Evolutionary conservation across 2,113 vertebrate species (phyloP).

Genomic region (Pomatostomus ruficeps): DNA sequence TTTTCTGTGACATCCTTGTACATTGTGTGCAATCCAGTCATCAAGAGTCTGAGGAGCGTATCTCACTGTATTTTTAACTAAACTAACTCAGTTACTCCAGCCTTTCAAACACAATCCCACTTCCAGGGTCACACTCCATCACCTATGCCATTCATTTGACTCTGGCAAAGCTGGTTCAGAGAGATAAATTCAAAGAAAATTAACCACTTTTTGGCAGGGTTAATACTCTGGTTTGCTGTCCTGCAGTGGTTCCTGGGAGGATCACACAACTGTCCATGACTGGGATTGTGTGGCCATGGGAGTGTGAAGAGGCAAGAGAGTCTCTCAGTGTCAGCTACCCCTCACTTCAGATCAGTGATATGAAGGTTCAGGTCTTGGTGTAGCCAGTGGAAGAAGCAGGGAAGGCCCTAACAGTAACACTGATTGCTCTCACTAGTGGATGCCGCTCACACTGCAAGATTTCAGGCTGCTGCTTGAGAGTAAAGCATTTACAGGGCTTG

Average conservation of each 20-base stretch:
- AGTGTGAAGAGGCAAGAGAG: not conserved
- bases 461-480: not conserved
- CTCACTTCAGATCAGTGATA: not conserved
- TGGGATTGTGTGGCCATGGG: fast-evolving
- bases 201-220: not conserved
- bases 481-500: not conserved
- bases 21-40: not conserved
- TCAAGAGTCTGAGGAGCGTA: not conserved
- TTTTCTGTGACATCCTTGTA: not conserved
- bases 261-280: not conserved
- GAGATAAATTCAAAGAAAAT: not conserved
- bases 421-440: not conserved
- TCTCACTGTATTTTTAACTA: not conserved
- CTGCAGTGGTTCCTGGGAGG: not conserved
- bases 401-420: not conserved
- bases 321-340: not conserved
- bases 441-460: not conserved
- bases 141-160: not conserved
- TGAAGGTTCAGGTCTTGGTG: not conserved
- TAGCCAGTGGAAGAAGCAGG: not conserved
- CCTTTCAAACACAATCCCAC: not conserved
- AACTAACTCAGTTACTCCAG: not conserved
- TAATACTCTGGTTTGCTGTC: not conserved
- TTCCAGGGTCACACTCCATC: not conserved
- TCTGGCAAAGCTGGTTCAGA: not conserved